phyloP scores from a whole-genome alignment of 2,797 vertebrate genomes.

The Ptychadena robeensis region DNA sequence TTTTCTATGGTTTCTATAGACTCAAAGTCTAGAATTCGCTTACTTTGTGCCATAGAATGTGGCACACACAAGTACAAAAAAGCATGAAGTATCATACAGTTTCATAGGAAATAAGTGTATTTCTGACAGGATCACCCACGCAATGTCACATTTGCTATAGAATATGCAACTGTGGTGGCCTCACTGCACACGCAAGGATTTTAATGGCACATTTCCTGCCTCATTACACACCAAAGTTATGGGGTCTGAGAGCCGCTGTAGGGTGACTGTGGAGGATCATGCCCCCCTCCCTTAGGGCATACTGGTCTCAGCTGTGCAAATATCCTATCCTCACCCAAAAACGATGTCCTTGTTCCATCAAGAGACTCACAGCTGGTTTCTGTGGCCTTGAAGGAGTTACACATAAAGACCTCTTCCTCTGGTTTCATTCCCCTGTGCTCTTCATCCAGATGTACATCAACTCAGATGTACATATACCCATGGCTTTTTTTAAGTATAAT shows the following conservation, averaged over 20 bases:
- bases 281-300: conserved; percentile 41
- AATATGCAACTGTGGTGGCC: conserved; percentile 54
- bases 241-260: conserved; percentile 46
- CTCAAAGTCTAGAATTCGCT: neutral
- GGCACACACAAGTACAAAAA: conserved; percentile 6
- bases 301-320: conserved; percentile 58
- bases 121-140: conserved; percentile 23
- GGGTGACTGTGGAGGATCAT: conserved; percentile 47
- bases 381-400: conserved; percentile 24
- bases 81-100: conserved; percentile 20
- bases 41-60: conserved; percentile 8
- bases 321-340: conserved; percentile 54
- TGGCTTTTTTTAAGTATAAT: neutral
- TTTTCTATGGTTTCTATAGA: neutral
- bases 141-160: conserved; percentile 21
- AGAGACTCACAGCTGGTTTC: conserved; percentile 1
- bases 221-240: conserved; percentile 62
- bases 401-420: neutral
- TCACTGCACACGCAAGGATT: conserved; percentile 53
- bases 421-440: neutral
- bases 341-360: conserved; percentile 35
- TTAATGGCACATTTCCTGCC: conserved; percentile 62
- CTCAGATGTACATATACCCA: neutral
- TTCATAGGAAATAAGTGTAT: conserved; percentile 21
- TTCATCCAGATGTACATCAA: neutral